Conservation (phyloP, 1,140 invertebrate genomes). For the Tachypleus tridentatus region DNA sequence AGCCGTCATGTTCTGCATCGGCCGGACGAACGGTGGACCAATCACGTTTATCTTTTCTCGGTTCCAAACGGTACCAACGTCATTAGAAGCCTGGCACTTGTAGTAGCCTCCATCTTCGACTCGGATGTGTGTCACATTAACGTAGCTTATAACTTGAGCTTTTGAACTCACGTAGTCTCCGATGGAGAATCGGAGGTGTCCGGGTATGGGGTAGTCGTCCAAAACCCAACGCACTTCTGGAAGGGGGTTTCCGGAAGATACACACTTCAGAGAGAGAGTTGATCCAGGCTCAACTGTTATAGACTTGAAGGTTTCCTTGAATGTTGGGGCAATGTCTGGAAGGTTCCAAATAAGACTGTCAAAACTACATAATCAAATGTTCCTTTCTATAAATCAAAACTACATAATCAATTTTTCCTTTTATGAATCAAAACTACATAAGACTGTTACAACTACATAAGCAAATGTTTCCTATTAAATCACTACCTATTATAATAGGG, state of each 20-base stretch:
- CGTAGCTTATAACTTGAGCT: conserved; percentile 31
- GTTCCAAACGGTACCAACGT: conserved; percentile 77
- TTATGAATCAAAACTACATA: too few relatives aligned
- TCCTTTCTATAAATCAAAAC: too few relatives aligned
- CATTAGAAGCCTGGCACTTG: conserved; percentile 74
- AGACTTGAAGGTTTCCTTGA: conserved; percentile 68
- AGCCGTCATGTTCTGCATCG: conserved; percentile 80
- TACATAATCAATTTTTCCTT: too few relatives aligned
- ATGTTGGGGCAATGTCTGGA: conserved; percentile 65
- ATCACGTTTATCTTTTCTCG: conserved; percentile 80
- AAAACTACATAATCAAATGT: too few relatives aligned
- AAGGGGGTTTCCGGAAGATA: conserved; percentile 23
- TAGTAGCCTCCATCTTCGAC: conserved; percentile 30
- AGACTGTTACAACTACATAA: too few relatives aligned
- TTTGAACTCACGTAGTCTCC: conserved; percentile 24
- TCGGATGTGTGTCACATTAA: conserved; percentile 33
- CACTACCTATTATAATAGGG: too few relatives aligned
- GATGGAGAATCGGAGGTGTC: conserved; percentile 22
- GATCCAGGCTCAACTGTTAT: conserved; percentile 68
- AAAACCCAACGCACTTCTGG: conserved; percentile 25
- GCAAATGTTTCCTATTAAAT: too few relatives aligned
- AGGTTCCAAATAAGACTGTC: background rate
- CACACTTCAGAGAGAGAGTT: conserved; percentile 35
- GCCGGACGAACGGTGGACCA: conserved; percentile 71
- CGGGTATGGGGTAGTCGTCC: conserved; percentile 21